Percentiles rank a stretch among this genome's conserved stretches.
phyloP scores from a whole-genome alignment of 1,140 invertebrate genomes.

The Liolophura sinensis region DNA sequence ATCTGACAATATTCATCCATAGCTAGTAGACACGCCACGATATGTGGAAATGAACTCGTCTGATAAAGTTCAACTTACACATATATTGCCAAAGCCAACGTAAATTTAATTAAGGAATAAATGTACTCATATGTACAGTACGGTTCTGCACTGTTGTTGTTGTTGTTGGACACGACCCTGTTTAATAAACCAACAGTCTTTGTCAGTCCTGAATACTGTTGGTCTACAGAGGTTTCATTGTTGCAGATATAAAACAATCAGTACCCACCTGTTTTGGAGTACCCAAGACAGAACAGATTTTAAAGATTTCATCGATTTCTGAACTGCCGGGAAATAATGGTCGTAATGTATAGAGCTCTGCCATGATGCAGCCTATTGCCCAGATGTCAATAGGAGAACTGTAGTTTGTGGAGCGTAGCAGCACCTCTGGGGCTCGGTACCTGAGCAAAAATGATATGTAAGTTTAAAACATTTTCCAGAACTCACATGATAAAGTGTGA shows the following conservation, averaged over 20 bases:
- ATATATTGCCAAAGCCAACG: no score
- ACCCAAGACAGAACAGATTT: slow-evolving; percentile 91
- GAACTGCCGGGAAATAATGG: slow-evolving; percentile 93
- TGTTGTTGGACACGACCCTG: no score
- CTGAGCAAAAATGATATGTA: slow-evolving; percentile 37
- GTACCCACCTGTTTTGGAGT: slow-evolving; percentile 82
- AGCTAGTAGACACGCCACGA: no score
- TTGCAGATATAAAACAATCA: neutral
- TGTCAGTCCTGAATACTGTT: neutral
- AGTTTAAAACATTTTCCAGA: neutral
- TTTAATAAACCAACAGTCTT: neutral
- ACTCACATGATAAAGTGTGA: no score
- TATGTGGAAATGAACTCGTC: no score
- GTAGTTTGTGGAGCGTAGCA: slow-evolving; percentile 93
- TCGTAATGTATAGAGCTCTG: slow-evolving; percentile 96
- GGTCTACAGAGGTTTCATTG: no score
- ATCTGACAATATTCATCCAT: no score
- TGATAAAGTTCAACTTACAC: no score
- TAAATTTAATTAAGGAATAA: no score
- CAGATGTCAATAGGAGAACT: slow-evolving; percentile 98
- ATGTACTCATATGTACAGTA: no score
- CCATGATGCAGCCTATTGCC: slow-evolving; percentile 94
- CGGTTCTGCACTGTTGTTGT: no score
- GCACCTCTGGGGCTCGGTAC: slow-evolving; percentile 93
- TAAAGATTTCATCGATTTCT: slow-evolving; percentile 97